phyloP scores from a whole-genome alignment of 37 sponge, comb jelly and placozoan species.

The Aplysina aerophoba region DNA sequence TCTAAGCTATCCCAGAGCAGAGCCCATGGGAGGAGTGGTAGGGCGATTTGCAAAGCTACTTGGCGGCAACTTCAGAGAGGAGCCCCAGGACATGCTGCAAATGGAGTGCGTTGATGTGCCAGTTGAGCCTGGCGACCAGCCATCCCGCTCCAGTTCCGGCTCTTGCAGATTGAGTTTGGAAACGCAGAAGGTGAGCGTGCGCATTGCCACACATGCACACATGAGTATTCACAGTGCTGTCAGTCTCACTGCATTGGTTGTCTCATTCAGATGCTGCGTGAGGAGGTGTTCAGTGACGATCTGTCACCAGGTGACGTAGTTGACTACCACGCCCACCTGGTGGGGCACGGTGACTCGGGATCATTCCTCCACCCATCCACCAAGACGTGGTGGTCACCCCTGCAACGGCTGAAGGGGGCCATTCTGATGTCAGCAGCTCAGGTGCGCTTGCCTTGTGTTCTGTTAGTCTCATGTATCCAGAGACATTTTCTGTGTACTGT shows the following conservation, averaged over 20 bases:
- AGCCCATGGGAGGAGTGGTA: conserved; percentile 33
- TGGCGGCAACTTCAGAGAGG: conserved; percentile 64
- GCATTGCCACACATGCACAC: not conserved
- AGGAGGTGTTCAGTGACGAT: conserved; percentile 53
- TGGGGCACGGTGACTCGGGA: conserved; percentile 81
- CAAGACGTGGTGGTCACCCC: conserved; percentile 69
- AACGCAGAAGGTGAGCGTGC: conserved; percentile 29
- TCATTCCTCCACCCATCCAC: conserved; percentile 63
- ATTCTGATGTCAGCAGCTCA: conserved; percentile 79
- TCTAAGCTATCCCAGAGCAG: not conserved
- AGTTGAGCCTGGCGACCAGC: not conserved
- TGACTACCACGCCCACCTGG: conserved; percentile 89
- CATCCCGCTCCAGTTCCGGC: not conserved
- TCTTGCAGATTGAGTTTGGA: conserved; percentile 38
- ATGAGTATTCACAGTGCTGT: not conserved
- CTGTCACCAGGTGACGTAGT: conserved; percentile 70
- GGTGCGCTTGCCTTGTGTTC: conserved; percentile 12
- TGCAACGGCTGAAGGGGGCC: conserved; percentile 55
- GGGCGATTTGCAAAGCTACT: conserved; percentile 19
- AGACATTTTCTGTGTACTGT: too few species aligned
- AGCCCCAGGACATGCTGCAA: conserved; percentile 80
- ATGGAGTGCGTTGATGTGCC: not conserved
- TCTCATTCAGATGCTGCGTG: not conserved
- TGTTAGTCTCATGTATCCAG: not conserved
- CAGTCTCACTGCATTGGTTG: not conserved